phyloP scores from a whole-genome alignment of 2,888 invertebrate species.

The Metacarcinus magister region DNA sequence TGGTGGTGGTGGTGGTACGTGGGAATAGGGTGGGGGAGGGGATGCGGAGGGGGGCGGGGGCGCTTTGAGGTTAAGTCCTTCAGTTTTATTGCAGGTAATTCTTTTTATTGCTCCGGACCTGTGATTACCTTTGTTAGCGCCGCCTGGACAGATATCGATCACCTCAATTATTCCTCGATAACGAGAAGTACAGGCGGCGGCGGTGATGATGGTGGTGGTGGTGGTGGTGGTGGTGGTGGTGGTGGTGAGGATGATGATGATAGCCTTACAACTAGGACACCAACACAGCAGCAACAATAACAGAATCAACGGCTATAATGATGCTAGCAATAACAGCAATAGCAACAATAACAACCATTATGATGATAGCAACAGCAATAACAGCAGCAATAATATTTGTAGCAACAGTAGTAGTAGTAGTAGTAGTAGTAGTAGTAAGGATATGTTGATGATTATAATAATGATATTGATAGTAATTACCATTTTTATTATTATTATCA shows the following conservation, averaged over 20 bases:
- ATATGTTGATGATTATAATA: background rate
- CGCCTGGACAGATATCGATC: slow-evolving; percentile 29
- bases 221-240: background rate
- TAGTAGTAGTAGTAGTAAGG: background rate
- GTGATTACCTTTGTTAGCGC: slow-evolving; percentile 48
- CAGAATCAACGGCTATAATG: background rate
- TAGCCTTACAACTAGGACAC: background rate
- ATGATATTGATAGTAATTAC: background rate
- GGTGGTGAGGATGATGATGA: background rate
- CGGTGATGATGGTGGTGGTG: background rate
- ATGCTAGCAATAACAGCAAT: background rate
- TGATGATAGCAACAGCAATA: background rate
- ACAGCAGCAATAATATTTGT: background rate
- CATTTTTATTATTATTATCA: too few species aligned
- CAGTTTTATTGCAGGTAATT: slow-evolving; percentile 48
- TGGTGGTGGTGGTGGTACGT: background rate
- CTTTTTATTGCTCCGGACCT: slow-evolving; percentile 34
- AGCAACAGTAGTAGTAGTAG: background rate
- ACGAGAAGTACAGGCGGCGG: background rate
- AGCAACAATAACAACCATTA: background rate
- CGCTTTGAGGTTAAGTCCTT: slow-evolving; percentile 30
- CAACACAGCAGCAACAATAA: background rate
- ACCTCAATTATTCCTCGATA: background rate
- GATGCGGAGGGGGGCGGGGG: background rate
- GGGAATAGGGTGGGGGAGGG: background rate